Evolutionary conservation across 2,888 invertebrate species (phyloP).

Genomic region (Chloromyia formosa): DNA sequence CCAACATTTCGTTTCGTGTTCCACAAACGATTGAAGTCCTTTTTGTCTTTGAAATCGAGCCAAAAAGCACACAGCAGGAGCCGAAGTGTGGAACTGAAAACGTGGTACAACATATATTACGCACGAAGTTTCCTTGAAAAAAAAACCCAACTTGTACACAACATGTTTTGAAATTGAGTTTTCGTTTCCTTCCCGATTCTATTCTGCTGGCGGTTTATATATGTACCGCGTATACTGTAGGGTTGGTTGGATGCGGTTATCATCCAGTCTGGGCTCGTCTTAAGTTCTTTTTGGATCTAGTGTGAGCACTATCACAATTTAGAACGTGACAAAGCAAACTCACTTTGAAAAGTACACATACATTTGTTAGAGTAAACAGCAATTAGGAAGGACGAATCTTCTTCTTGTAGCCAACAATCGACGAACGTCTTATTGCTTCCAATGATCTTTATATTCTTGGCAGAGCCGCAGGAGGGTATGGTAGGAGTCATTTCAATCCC

Average conservation of each 20-base stretch:
- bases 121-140: constrained; percentile 1
- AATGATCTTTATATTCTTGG: background rate
- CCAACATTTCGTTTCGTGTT: background rate
- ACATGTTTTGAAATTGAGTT: constrained; percentile 36
- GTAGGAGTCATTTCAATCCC: background rate
- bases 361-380: constrained; percentile 44
- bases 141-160: constrained; percentile 20
- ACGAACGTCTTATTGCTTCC: background rate
- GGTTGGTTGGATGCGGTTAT: background rate
- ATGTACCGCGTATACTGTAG: background rate
- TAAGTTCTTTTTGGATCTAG: background rate
- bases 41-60: background rate
- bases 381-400: constrained; percentile 42
- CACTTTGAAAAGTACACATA: constrained; percentile 42
- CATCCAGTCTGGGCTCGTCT: background rate
- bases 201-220: background rate
- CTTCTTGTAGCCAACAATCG: constrained; percentile 21
- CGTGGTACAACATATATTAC: constrained; percentile 8
- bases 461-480: background rate
- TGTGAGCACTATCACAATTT: constrained; percentile 21
- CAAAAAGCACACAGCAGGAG: background rate
- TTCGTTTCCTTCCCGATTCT: background rate
- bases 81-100: background rate
- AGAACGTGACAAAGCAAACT: constrained; percentile 46
- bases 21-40: background rate